A percentile compares a stretch with the other conserved stretches of the same genome.
Evolutionary conservation across 2,113 vertebrate genomes (phyloP).

Genomic region (Corythornis cristatus): DNA sequence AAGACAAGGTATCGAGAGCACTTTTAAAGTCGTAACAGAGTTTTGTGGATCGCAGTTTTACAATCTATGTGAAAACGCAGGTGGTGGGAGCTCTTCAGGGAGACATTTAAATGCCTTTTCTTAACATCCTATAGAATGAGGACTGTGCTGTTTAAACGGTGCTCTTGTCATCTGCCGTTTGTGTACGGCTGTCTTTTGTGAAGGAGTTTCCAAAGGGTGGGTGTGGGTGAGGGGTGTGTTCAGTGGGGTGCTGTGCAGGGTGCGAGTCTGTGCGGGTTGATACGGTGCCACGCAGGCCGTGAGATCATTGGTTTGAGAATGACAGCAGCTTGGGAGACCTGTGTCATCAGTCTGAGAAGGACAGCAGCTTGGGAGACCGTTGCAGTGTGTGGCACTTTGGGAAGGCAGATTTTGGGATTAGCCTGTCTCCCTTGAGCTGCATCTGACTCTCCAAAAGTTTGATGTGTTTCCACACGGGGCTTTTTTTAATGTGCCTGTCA

Average conservation of each 20-base stretch:
- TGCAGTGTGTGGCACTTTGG: background rate
- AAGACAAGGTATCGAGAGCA: background rate
- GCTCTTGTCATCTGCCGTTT: background rate
- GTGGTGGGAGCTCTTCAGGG: background rate
- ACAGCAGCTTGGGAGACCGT: background rate
- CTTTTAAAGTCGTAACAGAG: background rate
- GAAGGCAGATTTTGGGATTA: background rate
- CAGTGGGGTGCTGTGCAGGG: rapidly evolving
- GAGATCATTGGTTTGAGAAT: background rate
- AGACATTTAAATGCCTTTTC: background rate
- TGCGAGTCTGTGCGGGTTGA: background rate
- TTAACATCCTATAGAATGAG: rapidly evolving
- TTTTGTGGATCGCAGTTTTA: background rate
- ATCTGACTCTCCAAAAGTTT: background rate
- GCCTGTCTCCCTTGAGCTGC: background rate
- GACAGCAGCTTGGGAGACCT: background rate
- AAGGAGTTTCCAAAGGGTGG: background rate
- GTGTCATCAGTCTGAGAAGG: background rate
- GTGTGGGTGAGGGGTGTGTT: background rate
- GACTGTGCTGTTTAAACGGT: rapidly evolving
- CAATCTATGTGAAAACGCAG: background rate
- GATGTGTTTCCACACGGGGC: background rate
- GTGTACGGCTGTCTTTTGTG: background rate
- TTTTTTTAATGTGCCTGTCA: too few species aligned
- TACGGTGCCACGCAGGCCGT: rapidly evolving